These are phyloP conservation scores for Chloroceryle aenea DNA, from an alignment of 2,113 vertebrate species.

Conservation along the genomic window DNA sequence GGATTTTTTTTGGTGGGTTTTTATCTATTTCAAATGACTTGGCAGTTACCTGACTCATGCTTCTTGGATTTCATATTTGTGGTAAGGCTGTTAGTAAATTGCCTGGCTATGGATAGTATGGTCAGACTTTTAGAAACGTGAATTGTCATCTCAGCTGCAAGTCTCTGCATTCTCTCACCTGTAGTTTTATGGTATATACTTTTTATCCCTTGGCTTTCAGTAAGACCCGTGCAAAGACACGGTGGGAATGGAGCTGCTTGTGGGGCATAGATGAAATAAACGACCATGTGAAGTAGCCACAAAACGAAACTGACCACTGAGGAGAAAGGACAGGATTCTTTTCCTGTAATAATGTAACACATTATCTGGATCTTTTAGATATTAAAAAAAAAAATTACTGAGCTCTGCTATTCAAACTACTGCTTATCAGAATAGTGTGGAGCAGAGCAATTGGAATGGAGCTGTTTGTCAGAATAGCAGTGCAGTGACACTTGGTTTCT, in stretches of 20 bases:
- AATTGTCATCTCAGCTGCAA: not conserved
- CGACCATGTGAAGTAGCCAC: not conserved
- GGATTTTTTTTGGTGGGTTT: not conserved
- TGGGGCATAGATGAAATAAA: not conserved
- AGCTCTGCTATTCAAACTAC: accelerated
- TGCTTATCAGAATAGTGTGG: not conserved
- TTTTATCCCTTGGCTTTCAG: not conserved
- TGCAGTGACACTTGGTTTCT: not conserved
- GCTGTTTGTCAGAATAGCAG: not conserved
- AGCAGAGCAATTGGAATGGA: not conserved
- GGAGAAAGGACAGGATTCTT: not conserved
- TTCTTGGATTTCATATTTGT: not conserved
- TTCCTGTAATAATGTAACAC: not conserved
- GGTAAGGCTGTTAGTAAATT: not conserved
- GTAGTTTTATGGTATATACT: accelerated
- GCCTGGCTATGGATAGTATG: accelerated
- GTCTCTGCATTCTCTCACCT: not conserved
- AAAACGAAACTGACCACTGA: not conserved
- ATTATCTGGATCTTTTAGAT: not conserved
- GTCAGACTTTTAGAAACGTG: not conserved
- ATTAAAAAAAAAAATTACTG: not conserved
- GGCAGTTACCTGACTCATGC: not conserved
- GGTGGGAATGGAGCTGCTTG: not conserved
- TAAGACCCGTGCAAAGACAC: not conserved
- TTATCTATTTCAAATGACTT: not conserved